phyloP scores from a whole-genome alignment of 1,140 invertebrate species.

The Radopholus similis region DNA sequence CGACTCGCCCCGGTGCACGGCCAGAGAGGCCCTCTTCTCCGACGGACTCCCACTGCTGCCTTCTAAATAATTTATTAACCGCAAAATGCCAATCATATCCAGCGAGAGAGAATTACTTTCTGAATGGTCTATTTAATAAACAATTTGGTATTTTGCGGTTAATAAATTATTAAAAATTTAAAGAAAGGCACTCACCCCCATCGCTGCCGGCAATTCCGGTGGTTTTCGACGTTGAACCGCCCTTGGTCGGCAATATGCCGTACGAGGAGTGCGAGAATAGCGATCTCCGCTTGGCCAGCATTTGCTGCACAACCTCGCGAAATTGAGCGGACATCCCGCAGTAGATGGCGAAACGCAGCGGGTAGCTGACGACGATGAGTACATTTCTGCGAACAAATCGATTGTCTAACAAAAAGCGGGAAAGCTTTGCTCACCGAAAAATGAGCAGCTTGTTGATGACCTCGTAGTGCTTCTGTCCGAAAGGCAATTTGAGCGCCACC shows the following conservation, averaged over 20 bases:
- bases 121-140: too few relatives aligned
- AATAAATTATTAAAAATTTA: too few relatives aligned
- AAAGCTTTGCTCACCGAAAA: conserved; percentile 38
- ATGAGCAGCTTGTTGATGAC: conserved; percentile 55
- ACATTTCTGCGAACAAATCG: conserved; percentile 44
- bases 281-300: conserved; percentile 16
- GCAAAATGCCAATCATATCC: too few relatives aligned
- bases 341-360: conserved; percentile 57
- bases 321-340: conserved; percentile 58
- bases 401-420: neutral
- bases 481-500: conserved; percentile 46
- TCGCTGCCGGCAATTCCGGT: too few relatives aligned
- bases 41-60: too few relatives aligned
- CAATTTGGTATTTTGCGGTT: too few relatives aligned
- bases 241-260: neutral
- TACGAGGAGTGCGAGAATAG: conserved; percentile 6
- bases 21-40: too few relatives aligned
- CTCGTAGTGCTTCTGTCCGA: conserved; percentile 46
- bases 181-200: too few relatives aligned
- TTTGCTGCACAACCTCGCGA: conserved; percentile 38
- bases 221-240: conserved; percentile 2
- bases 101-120: too few relatives aligned
- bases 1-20: too few relatives aligned
- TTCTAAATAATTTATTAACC: too few relatives aligned
- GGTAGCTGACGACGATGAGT: conserved; percentile 52